These are phyloP conservation scores for Turritopsis dohrnii DNA, from an alignment of 30 jellyfish, hydroid and myxozoan species.

Conservation along the genomic window DNA sequence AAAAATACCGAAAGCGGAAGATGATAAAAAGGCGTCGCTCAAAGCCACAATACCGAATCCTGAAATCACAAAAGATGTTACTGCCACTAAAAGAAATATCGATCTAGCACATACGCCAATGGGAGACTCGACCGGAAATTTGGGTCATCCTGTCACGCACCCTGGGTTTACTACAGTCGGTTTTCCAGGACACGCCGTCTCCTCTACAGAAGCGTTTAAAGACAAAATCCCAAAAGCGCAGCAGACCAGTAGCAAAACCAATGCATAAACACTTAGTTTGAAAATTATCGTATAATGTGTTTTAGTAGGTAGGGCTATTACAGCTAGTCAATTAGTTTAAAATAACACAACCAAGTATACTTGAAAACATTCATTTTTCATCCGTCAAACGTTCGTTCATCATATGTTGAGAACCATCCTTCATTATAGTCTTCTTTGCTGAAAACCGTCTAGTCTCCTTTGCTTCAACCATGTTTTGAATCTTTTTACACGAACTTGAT, in stretches of 20 bases:
- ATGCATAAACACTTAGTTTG: not conserved
- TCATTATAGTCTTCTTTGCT: too few species aligned
- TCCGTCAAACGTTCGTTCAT: too few species aligned
- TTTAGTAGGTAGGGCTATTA: not conserved
- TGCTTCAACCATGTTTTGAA: too few species aligned
- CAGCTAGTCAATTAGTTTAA: not conserved
- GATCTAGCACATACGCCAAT: not conserved
- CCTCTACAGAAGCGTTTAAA: constrained; percentile 55
- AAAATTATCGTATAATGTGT: not conserved
- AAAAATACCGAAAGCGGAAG: constrained; percentile 26
- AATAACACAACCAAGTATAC: too few species aligned
- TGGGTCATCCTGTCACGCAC: constrained; percentile 96
- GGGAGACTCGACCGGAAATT: constrained; percentile 21
- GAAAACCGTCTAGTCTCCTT: too few species aligned
- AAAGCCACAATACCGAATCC: constrained; percentile 60
- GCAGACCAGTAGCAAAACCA: not conserved
- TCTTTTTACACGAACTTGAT: too few species aligned
- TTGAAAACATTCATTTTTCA: too few species aligned
- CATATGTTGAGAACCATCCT: too few species aligned
- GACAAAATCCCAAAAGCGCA: not conserved
- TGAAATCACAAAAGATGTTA: constrained; percentile 37
- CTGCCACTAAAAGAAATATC: constrained; percentile 41
- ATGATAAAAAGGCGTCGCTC: not conserved
- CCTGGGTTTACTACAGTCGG: constrained; percentile 98
- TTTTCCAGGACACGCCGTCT: constrained; percentile 92